phyloP scores from a whole-genome alignment of 2,888 invertebrate genomes.

The Drosophila anceps region DNA sequence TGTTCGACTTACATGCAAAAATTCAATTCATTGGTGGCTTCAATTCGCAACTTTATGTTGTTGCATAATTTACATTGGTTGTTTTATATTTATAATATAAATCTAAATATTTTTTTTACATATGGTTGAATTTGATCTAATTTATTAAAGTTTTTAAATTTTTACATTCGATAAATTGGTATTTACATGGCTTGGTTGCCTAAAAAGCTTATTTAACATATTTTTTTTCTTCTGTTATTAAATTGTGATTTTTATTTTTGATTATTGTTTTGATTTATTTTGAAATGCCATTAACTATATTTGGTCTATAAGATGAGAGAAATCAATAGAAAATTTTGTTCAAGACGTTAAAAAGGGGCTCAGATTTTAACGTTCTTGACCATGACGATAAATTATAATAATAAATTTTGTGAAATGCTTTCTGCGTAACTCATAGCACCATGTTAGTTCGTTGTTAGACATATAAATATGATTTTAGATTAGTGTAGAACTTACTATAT shows the following conservation, averaged over 20 bases:
- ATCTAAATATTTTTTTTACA: conserved; percentile 21
- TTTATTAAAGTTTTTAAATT: conserved; percentile 8
- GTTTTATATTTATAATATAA: conserved; percentile 22
- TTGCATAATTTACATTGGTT: conserved; percentile 75
- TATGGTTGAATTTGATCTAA: conserved; percentile 13
- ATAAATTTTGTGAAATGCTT: conserved; percentile 28
- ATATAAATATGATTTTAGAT: conserved; percentile 41
- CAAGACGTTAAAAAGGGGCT: conserved; percentile 84
- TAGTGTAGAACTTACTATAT: conserved; percentile 21
- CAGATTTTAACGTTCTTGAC: conserved; percentile 82
- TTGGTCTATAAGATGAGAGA: conserved; percentile 46
- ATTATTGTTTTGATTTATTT: conserved; percentile 17
- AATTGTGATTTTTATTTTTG: conserved; percentile 6
- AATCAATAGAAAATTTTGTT: conserved; percentile 27
- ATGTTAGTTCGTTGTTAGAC: conserved; percentile 79
- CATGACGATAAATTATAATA: conserved; percentile 39
- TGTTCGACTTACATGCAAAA: conserved; percentile 76
- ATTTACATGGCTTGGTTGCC: conserved; percentile 57
- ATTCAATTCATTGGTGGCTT: conserved; percentile 83
- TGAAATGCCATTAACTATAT: conserved; percentile 21
- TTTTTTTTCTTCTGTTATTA: background rate
- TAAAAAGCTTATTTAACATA: conserved; percentile 28
- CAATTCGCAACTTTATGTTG: conserved; percentile 64
- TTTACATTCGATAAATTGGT: conserved; percentile 28
- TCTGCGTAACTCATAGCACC: conserved; percentile 78